Percentiles rank a stretch among this genome's conserved stretches.
These are phyloP conservation scores for Arctopsyche grandis DNA, from an alignment of 1,140 invertebrate genomes.

Conservation along the genomic window DNA sequence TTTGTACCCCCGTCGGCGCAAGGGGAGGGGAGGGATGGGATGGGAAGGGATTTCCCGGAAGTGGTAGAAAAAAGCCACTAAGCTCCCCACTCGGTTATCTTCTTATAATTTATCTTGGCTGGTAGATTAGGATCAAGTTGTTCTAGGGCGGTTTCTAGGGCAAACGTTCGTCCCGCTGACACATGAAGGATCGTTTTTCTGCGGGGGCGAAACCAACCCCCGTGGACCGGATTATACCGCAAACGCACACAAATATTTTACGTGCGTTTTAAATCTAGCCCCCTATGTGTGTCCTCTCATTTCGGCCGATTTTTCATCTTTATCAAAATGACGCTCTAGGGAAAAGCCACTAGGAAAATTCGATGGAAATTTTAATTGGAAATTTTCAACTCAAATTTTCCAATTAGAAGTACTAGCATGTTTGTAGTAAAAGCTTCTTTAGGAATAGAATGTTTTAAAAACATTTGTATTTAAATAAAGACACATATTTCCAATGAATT, in stretches of 20 bases:
- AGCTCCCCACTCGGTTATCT: slow-evolving; percentile 44
- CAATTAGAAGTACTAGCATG: too few species aligned
- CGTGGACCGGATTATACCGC: background rate
- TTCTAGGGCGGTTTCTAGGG: slow-evolving; percentile 46
- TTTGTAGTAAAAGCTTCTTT: too few species aligned
- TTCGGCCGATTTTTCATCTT: too few species aligned
- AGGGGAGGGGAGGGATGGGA: background rate
- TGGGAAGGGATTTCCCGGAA: slow-evolving; percentile 30
- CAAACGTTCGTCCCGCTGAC: slow-evolving; percentile 40
- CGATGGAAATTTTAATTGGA: too few species aligned
- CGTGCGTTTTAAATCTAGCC: too few species aligned
- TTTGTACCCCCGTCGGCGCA: slow-evolving; percentile 10
- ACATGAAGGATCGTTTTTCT: slow-evolving; percentile 44
- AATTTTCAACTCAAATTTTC: too few species aligned
- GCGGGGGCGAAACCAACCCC: background rate
- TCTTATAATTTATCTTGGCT: slow-evolving; percentile 51
- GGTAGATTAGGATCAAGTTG: slow-evolving; percentile 47
- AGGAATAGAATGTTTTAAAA: too few species aligned
- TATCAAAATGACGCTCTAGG: too few species aligned
- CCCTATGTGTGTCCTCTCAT: too few species aligned
- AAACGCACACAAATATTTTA: background rate
- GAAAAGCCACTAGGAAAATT: too few species aligned
- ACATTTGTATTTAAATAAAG: too few species aligned
- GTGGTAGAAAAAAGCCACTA: slow-evolving; percentile 43
- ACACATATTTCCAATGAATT: too few species aligned